These are phyloP conservation scores for Drosophila parthenogenetica DNA, from an alignment of 2,888 invertebrate species.

Conservation along the genomic window DNA sequence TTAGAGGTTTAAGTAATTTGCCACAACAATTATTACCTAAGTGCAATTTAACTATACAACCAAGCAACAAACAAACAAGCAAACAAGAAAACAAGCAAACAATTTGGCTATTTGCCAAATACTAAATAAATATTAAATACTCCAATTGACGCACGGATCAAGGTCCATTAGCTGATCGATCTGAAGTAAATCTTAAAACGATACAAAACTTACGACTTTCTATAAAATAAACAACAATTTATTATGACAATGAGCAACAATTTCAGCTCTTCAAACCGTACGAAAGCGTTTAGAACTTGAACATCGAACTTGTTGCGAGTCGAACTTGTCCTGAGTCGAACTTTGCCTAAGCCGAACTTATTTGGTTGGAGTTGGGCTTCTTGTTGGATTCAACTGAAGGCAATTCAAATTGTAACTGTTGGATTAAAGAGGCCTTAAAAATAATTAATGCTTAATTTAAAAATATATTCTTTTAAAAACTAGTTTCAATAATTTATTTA, in stretches of 20 bases:
- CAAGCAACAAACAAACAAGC: slow-evolving; percentile 5
- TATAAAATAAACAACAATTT: not conserved
- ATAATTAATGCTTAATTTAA: too few relatives aligned
- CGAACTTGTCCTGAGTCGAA: slow-evolving; percentile 1
- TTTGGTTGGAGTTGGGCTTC: not conserved
- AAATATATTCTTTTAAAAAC: too few relatives aligned
- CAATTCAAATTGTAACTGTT: too few relatives aligned
- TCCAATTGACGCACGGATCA: slow-evolving; percentile 22
- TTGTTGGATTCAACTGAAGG: too few relatives aligned
- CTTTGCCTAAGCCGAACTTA: not conserved
- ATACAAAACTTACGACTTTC: slow-evolving; percentile 4
- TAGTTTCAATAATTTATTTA: too few relatives aligned
- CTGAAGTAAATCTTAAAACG: not conserved
- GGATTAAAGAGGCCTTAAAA: too few relatives aligned
- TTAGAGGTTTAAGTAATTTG: slow-evolving; percentile 54
- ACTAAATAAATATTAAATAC: slow-evolving; percentile 1
- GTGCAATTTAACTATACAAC: slow-evolving; percentile 22
- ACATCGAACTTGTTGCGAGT: not conserved
- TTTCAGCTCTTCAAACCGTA: not conserved
- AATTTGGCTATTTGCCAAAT: slow-evolving; percentile 13
- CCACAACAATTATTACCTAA: slow-evolving; percentile 38
- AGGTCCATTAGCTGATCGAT: slow-evolving; percentile 17
- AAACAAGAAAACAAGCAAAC: slow-evolving; percentile 10
- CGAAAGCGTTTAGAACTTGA: not conserved
- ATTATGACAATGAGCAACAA: not conserved